Conservation (phyloP, 2,797 vertebrate genomes). For the Leucoraja ocellata region DNA sequence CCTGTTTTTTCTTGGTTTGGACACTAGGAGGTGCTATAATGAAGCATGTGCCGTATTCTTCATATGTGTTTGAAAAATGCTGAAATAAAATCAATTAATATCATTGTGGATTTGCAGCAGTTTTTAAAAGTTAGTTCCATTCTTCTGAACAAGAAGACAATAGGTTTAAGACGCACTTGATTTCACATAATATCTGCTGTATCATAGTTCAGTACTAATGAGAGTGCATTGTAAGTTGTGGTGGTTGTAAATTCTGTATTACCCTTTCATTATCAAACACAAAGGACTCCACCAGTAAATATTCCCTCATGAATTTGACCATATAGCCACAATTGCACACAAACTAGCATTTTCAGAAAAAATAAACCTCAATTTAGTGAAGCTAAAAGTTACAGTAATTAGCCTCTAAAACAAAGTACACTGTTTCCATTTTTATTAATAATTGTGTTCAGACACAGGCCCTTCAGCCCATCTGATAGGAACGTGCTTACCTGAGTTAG, state of each 20-base stretch:
- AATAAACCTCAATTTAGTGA: background rate
- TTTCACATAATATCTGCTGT: background rate
- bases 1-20: background rate
- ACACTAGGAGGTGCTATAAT: background rate
- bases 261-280: background rate
- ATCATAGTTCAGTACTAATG: background rate
- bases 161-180: background rate
- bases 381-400: background rate
- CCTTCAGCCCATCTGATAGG: too few species aligned
- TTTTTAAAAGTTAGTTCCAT: background rate
- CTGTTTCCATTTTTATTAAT: background rate
- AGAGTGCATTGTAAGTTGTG: background rate
- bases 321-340: background rate
- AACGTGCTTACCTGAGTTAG: too few species aligned
- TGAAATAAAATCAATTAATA: background rate
- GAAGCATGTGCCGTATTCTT: background rate
- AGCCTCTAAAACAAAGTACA: background rate
- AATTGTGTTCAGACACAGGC: too few species aligned
- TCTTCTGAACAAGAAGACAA: background rate
- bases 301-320: background rate
- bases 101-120: background rate
- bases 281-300: background rate
- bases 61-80: background rate
- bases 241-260: background rate
- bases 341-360: background rate